Evolutionary conservation across 2,113 vertebrate genomes (phyloP), one percentile per base, ranked within the genome.

Genomic region (Candoia aspera): DNA sequence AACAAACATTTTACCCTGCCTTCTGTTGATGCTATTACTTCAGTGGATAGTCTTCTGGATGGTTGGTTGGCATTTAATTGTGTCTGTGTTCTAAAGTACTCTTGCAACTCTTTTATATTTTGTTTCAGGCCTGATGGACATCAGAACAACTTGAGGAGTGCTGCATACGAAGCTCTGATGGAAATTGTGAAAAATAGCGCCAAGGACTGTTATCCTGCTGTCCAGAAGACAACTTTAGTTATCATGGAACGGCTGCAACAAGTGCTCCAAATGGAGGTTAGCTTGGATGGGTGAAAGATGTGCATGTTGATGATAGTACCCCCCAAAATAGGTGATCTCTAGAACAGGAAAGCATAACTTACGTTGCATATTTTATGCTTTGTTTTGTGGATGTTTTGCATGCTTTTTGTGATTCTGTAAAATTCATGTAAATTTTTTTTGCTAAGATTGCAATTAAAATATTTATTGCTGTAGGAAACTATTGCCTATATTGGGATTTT

Each of bases 181-280:
- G 99, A 99, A 97, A 99, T 99, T 4, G 99, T 99, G 90, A 99
- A 99, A 97, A 99, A 99, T 97, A 99, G 99, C 92, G 99, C 99
- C 86, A 99, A 99, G 96, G 99, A 99, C 93, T 99, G 99, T 94
- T 99, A 99, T 90, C 99, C 99, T 1, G 99, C 99, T 0, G 99
- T 99, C 21, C 99, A 99, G 95, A 99, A 99, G 92, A 99, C 99
- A 33, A 99, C 99, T 0, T 96, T 99, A 96, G 99, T 99, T 96
- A 99, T 99, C 93, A 99, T 99, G 99, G 99, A 99, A 94, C 93
- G 99, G 29, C 98, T 99, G 85, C 99, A 99, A 97, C 99, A 99
- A 97, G 99, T 99, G 95, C 98, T 99, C 53, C 99, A 99, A 97
- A 99, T 99, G 99, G 99, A 99, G 99, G 99, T 99, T 92, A 93